Evolutionary conservation across 2,797 vertebrate species (phyloP).

Genomic region (Chromis chromis): DNA sequence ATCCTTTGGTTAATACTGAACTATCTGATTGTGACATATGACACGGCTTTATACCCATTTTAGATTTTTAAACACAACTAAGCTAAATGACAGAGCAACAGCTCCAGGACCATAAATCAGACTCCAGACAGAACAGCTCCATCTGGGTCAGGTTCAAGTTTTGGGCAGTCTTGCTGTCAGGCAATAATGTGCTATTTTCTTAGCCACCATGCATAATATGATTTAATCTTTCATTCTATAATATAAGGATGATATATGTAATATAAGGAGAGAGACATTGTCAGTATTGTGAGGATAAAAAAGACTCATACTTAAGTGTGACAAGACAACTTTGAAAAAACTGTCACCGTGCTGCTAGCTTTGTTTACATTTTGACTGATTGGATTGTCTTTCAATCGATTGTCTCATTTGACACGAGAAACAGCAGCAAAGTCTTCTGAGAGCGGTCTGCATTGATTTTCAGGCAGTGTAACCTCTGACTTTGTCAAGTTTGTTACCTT

Average conservation of each 20-base stretch:
- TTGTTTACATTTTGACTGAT: constrained; percentile 66
- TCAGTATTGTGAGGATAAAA: constrained; percentile 23
- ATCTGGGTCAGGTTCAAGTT: constrained; percentile 39
- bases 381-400: constrained; percentile 63
- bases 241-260: constrained; percentile 23
- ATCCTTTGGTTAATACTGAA: not conserved
- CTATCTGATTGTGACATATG: not conserved
- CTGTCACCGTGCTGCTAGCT: constrained; percentile 24
- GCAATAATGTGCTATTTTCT: constrained; percentile 24
- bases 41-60: not conserved
- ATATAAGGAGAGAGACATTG: not conserved
- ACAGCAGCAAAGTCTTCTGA: constrained; percentile 59
- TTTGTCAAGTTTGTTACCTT: constrained; percentile 55
- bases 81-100: constrained; percentile 18
- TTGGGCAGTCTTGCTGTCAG: constrained; percentile 39
- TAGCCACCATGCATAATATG: constrained; percentile 43
- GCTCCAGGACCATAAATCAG: constrained; percentile 9
- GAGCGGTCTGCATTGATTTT: constrained; percentile 61
- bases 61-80: constrained; percentile 17
- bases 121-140: constrained; percentile 18
- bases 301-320: constrained; percentile 15
- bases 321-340: constrained; percentile 30
- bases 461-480: constrained; percentile 54
- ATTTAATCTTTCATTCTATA: constrained; percentile 48
- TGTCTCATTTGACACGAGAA: constrained; percentile 46